Percentiles rank a stretch among this genome's conserved stretches.
These are phyloP conservation scores for Therioaphis trifolii DNA, from an alignment of 2,888 invertebrate species.

Conservation along the genomic window DNA sequence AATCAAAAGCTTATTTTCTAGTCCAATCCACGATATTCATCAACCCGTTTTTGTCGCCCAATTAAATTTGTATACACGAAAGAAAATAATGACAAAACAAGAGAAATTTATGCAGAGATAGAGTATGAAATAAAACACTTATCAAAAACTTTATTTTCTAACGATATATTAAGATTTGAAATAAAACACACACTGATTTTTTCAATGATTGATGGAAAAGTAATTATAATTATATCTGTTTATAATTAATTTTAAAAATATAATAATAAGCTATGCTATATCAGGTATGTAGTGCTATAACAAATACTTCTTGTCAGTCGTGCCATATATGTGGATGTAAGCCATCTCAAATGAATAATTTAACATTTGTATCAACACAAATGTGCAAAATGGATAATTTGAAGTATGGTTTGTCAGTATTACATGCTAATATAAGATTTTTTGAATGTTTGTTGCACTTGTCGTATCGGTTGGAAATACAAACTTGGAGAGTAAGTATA, in stretches of 20 bases:
- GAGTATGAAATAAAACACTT: constrained; percentile 4
- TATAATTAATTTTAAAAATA: neutral
- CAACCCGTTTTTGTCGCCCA: constrained; percentile 4
- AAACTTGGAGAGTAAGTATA: constrained; percentile 1
- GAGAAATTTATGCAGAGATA: constrained; percentile 8
- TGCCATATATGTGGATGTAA: constrained; percentile 8
- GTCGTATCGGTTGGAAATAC: constrained; percentile 54
- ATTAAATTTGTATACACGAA: neutral
- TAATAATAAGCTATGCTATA: neutral
- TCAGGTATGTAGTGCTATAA: neutral
- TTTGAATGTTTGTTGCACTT: constrained; percentile 64
- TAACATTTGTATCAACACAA: neutral
- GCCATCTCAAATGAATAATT: neutral
- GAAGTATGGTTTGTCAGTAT: constrained; percentile 61
- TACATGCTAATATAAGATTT: constrained; percentile 62
- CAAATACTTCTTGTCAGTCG: neutral
- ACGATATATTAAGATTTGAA: neutral
- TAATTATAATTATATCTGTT: neutral
- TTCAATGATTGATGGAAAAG: constrained; percentile 19
- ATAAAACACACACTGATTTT: neutral
- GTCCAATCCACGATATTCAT: constrained; percentile 16
- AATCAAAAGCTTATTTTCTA: neutral
- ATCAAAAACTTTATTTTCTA: neutral
- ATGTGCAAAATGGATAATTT: neutral
- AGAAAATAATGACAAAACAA: constrained; percentile 16